Conservation (phyloP, 1,140 invertebrate genomes). For the Globodera rostochiensis region DNA sequence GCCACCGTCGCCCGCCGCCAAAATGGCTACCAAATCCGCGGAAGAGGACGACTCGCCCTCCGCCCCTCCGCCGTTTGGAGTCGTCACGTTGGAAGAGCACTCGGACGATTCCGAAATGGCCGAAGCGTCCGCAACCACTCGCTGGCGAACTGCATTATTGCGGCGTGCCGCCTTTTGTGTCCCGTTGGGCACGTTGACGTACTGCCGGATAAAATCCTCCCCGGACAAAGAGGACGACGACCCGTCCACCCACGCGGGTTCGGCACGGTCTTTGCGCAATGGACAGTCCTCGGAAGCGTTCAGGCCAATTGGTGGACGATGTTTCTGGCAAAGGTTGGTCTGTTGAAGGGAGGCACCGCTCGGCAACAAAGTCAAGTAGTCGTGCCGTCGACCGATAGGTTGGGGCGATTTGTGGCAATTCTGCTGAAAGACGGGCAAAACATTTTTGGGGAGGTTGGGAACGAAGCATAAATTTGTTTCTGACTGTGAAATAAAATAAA, state of each 20-base stretch:
- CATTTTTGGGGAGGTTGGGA: neutral
- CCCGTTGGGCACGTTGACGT: neutral
- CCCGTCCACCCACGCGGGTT: neutral
- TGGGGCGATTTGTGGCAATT: neutral
- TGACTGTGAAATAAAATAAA: neutral
- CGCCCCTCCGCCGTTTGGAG: neutral
- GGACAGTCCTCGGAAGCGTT: neutral
- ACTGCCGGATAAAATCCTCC: neutral
- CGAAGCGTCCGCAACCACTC: constrained; percentile 6
- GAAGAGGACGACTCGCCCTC: neutral
- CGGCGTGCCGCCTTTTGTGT: constrained; percentile 11
- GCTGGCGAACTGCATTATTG: constrained; percentile 18
- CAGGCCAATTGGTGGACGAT: neutral
- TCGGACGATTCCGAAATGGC: constrained; percentile 1
- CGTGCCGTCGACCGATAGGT: constrained; percentile 11
- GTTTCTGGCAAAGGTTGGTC: neutral
- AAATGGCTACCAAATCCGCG: neutral
- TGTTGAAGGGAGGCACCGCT: neutral
- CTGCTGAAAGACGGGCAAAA: neutral
- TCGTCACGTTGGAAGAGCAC: neutral
- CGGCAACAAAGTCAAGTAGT: constrained; percentile 12
- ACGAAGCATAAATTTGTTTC: neutral
- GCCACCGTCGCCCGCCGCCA: neutral
- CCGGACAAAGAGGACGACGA: neutral
- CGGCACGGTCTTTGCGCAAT: neutral